A percentile compares a stretch with the other conserved stretches of the same genome.
Evolutionary conservation across 2,113 vertebrate species (phyloP).

Genomic region (Gambusia affinis): DNA sequence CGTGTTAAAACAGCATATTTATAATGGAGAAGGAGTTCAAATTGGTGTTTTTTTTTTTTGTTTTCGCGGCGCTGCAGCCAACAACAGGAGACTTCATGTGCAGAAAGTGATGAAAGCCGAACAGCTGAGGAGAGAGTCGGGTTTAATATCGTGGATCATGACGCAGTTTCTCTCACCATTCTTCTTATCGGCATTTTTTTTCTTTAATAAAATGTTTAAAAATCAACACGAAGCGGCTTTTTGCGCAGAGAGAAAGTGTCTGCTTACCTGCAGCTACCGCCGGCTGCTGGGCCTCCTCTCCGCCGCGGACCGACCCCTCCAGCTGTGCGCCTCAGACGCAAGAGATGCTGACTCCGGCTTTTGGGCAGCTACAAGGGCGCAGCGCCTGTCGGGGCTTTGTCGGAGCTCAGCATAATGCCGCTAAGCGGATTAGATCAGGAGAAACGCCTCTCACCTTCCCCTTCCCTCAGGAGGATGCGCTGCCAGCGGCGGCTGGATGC

Average conservation of each 20-base stretch:
- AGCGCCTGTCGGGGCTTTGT: constrained; percentile 72
- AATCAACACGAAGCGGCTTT: too few relatives aligned
- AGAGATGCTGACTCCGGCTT: constrained; percentile 66
- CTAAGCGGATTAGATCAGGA: constrained; percentile 84
- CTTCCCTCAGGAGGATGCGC: constrained; percentile 42
- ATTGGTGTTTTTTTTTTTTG: neutral
- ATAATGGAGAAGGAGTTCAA: neutral
- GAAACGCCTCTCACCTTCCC: constrained; percentile 55
- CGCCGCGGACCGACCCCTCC: constrained; percentile 43
- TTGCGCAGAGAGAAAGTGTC: too few relatives aligned
- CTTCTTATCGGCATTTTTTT: too few relatives aligned
- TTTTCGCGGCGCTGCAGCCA: too few relatives aligned
- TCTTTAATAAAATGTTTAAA: too few relatives aligned
- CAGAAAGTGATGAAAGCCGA: neutral
- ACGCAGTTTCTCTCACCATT: neutral
- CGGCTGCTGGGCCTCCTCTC: constrained; percentile 34
- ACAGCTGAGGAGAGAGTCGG: neutral
- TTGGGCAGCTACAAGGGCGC: constrained; percentile 81
- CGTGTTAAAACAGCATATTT: neutral
- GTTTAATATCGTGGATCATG: constrained; percentile 26
- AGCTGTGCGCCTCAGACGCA: constrained; percentile 64
- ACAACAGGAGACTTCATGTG: constrained; percentile 21
- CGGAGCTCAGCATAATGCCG: constrained; percentile 81
- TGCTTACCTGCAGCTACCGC: constrained; percentile 52
- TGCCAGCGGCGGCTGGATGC: constrained; percentile 10